A percentile compares a stretch with the other conserved stretches of the same genome.
phyloP scores from a whole-genome alignment of 2,888 invertebrate species.

The Andrena hattorfiana region DNA sequence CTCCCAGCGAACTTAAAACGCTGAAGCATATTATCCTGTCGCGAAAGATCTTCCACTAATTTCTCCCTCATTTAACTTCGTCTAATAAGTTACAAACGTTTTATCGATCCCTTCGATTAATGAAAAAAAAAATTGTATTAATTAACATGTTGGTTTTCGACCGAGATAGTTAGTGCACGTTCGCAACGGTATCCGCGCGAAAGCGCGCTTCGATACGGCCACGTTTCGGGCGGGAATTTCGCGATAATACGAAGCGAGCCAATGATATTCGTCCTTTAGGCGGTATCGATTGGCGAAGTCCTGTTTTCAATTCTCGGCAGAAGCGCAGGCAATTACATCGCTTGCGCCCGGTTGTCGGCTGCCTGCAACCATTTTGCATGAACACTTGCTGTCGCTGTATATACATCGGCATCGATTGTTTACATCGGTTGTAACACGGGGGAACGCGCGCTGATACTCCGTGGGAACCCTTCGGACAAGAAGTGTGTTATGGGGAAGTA shows the following conservation, averaged over 20 bases:
- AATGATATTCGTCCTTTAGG: constrained; percentile 66
- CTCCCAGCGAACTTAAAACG: background rate
- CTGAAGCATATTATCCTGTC: background rate
- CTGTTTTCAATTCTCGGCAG: constrained; percentile 72
- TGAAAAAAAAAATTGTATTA: background rate
- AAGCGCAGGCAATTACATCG: constrained; percentile 60
- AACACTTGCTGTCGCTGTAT: constrained; percentile 49
- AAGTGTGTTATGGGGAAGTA: constrained; percentile 23
- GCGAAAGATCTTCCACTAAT: background rate
- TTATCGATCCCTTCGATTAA: background rate
- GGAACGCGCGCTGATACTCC: constrained; percentile 35
- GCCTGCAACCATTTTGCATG: constrained; percentile 62
- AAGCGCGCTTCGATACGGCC: constrained; percentile 19
- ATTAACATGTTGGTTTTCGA: background rate
- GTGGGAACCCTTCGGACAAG: constrained; percentile 29
- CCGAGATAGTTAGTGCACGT: background rate
- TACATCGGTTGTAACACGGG: constrained; percentile 61
- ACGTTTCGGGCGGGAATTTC: constrained; percentile 51
- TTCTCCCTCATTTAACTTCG: background rate
- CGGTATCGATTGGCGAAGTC: constrained; percentile 68
- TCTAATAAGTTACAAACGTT: background rate
- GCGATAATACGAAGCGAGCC: constrained; percentile 56
- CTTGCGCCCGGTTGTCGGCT: constrained; percentile 27
- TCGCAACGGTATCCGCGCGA: background rate
- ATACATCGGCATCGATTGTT: constrained; percentile 62